Evolutionary conservation across 2,888 invertebrate species (phyloP), one percentile per base, ranked within the genome.

Genomic region (Shargacucullia verbasci): DNA sequence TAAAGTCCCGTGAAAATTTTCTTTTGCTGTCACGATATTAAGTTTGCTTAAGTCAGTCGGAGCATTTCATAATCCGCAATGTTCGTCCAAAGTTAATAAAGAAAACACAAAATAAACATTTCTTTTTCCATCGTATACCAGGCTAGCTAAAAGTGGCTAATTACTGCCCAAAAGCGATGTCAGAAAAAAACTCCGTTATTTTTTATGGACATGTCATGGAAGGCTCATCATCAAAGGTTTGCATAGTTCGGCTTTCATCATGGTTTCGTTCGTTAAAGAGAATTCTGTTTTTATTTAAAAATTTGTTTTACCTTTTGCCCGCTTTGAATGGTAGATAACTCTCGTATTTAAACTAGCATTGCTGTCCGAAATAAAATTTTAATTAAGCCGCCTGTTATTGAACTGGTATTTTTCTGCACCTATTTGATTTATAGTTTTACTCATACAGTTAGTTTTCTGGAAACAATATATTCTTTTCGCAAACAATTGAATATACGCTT

Each of bases 161-260:
- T 75, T 70, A 73, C 60, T 61, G 40, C 14, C 57, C 41, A 58
- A 60, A 61, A 64, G 43, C 55, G 27, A 60, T 59, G 55, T 43
- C 45, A 37, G 41, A 53, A 70, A 54, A 57, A 65, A 29, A 57
- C 46, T 59, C 27, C 34, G 34, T 60, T 31, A 57, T 48, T 59
- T 68, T 70, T 56, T 49, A 67, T 61, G 55, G 34, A 27, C 48
- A 58, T 59, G 46, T 59, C 48, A 68, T 54, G 38, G 47, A 52
- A 46, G 35, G 47, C 47, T 67, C 67, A 54, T 63, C 64, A 70
- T 73, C 67, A 78, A 75, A 72, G 49, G 61, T 52, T 34, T 31
- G 29, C 45, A 55, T 64, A 66, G 57, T 64, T 56, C 12, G 33
- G 41, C 49, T 59, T 73, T 73, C 49, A 70, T 64, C 35, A 45